Percentiles rank a stretch among this genome's conserved stretches.
phyloP scores from a whole-genome alignment of 2,888 invertebrate species.

The Drosophila cognata region DNA sequence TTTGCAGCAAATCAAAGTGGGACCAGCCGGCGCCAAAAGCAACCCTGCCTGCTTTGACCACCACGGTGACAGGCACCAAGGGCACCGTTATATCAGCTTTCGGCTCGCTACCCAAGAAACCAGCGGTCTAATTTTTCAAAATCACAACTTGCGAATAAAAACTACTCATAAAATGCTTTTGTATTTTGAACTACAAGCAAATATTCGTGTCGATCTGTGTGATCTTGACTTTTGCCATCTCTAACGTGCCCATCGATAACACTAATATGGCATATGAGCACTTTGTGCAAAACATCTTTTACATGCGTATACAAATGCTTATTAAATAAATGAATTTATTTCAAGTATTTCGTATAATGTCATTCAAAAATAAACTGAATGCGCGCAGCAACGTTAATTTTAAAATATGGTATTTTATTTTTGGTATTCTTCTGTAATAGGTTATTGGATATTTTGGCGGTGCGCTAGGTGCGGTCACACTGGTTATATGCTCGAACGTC shows the following conservation, averaged over 20 bases:
- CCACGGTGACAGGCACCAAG: conserved; percentile 94
- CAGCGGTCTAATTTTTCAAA: conserved; percentile 60
- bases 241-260: conserved; percentile 29
- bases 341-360: background rate
- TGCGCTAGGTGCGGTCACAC: conserved; percentile 40
- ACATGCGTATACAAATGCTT: background rate
- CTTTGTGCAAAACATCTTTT: background rate
- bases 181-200: background rate
- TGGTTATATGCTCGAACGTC: conserved; percentile 55
- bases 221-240: conserved; percentile 6
- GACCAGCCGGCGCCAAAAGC: conserved; percentile 89
- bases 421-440: conserved; percentile 20
- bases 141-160: background rate
- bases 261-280: background rate
- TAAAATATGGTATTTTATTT: conserved; percentile 19
- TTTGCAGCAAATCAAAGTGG: conserved; percentile 93
- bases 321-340: background rate
- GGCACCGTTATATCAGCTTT: conserved; percentile 97
- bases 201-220: conserved; percentile 8
- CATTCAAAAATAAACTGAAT: background rate
- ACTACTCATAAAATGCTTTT: background rate
- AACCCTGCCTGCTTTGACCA: conserved; percentile 89
- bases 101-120: conserved; percentile 94
- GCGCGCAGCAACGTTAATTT: background rate
- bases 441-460: conserved; percentile 22